Evolutionary conservation across 2,113 vertebrate genomes (phyloP).

Genomic region (Terrapene triunguis): DNA sequence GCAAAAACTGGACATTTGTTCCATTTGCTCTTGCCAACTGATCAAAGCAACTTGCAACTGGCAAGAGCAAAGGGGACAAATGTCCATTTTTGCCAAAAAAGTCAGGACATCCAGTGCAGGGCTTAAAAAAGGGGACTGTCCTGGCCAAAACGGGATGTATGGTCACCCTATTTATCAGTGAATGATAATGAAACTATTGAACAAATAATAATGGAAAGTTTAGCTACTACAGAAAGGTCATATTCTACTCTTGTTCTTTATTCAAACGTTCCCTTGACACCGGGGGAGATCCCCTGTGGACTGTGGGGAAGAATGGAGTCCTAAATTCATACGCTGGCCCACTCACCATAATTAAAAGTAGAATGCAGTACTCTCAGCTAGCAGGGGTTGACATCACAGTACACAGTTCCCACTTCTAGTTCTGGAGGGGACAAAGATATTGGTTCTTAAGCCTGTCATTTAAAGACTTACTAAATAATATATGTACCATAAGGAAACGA

Average conservation of each 20-base stretch:
- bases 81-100: not conserved
- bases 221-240: not conserved
- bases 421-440: not conserved
- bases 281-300: not conserved
- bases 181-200: not conserved
- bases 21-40: no score
- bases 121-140: no score
- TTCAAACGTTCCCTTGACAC: not conserved
- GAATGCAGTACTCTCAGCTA: not conserved
- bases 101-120: not conserved
- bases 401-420: not conserved
- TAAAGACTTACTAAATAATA: not conserved
- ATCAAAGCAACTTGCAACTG: no score
- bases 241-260: not conserved
- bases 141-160: not conserved
- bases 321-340: not conserved
- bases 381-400: not conserved
- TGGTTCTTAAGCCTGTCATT: not conserved
- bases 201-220: not conserved
- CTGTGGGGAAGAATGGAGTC: not conserved
- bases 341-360: not conserved
- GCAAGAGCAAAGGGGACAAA: no score
- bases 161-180: not conserved
- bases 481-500: not conserved
- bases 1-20: no score